A percentile compares a stretch with the other conserved stretches of the same genome.
Evolutionary conservation across 2,888 invertebrate species (phyloP).

Genomic region (Pegoplata infirma): DNA sequence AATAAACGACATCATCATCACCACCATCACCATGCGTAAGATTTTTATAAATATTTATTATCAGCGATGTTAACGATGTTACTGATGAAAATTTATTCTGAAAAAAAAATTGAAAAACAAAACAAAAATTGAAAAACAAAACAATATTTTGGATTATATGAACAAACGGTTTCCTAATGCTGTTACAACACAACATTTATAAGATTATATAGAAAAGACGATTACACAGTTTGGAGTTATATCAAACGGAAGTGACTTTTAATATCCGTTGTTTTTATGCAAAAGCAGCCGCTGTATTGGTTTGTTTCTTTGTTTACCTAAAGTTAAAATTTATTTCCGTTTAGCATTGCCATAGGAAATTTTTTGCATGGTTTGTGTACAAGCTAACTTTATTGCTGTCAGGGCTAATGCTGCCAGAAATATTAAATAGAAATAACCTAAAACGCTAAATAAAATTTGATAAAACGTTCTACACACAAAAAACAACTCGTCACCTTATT

Average conservation of each 20-base stretch:
- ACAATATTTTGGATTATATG: background rate
- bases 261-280: background rate
- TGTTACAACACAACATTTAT: background rate
- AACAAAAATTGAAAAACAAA: background rate
- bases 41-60: constrained; percentile 22
- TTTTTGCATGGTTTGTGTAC: background rate
- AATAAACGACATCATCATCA: too few species aligned
- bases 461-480: too few species aligned
- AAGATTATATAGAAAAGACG: background rate
- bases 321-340: background rate
- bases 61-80: background rate
- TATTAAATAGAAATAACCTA: too few species aligned
- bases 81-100: background rate
- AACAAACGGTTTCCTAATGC: background rate
- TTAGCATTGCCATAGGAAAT: background rate
- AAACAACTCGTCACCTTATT: too few species aligned
- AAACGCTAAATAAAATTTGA: too few species aligned
- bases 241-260: background rate
- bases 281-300: constrained; percentile 1
- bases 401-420: too few species aligned
- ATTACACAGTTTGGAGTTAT: background rate
- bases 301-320: background rate
- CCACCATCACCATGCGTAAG: constrained; percentile 4
- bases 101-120: background rate
- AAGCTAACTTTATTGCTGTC: background rate